Percentiles rank a stretch among this genome's conserved stretches.
phyloP scores from a whole-genome alignment of 2,888 invertebrate genomes.

The Philonicus albiceps region DNA sequence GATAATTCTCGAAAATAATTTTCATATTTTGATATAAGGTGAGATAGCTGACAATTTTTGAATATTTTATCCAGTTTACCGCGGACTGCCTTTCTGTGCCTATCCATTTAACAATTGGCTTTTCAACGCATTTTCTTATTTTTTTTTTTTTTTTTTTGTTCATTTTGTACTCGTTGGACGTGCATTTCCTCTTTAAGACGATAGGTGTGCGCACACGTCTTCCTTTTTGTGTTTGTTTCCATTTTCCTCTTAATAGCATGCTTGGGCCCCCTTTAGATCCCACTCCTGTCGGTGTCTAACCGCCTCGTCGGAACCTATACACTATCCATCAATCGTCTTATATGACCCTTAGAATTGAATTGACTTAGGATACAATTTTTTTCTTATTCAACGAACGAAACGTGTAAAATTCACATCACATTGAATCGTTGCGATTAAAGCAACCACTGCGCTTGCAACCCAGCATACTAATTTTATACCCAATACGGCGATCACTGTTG shows the following conservation, averaged over 20 bases:
- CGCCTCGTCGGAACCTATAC: not conserved
- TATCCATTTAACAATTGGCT: slow-evolving; percentile 15
- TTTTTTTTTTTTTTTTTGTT: not conserved
- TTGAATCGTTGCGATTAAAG: slow-evolving; percentile 29
- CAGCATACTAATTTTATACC: slow-evolving; percentile 29
- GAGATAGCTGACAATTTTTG: not conserved
- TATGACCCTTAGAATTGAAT: slow-evolving; percentile 17
- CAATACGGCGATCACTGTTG: not conserved
- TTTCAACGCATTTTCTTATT: not conserved
- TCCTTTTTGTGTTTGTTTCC: slow-evolving; percentile 26
- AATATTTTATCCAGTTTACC: not conserved
- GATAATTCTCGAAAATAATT: not conserved
- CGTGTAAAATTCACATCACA: slow-evolving; percentile 32
- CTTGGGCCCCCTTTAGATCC: not conserved
- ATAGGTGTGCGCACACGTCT: slow-evolving; percentile 14
- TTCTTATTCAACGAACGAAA: slow-evolving; percentile 22
- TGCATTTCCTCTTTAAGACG: slow-evolving; percentile 42
- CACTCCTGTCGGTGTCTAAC: not conserved
- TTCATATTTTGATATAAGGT: not conserved
- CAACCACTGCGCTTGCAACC: not conserved
- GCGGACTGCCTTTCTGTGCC: not conserved
- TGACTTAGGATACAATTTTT: not conserved
- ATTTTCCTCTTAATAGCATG: slow-evolving; percentile 10
- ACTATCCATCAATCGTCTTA: not conserved
- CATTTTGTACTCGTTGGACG: not conserved